Evolutionary conservation across 2,797 vertebrate species (phyloP).

Genomic region (Epinephelus malabaricus): DNA sequence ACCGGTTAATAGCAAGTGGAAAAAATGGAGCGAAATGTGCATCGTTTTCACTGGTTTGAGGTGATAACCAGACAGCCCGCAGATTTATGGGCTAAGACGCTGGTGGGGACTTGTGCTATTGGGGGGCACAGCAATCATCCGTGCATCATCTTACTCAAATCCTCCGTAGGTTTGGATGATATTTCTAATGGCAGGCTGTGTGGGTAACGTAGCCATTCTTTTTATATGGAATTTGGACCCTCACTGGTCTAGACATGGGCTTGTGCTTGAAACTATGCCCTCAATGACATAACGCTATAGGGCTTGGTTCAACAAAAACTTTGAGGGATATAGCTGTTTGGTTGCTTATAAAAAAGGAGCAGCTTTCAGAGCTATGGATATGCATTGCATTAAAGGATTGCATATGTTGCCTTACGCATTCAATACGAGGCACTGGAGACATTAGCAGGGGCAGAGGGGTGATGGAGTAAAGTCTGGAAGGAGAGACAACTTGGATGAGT

Average conservation of each 20-base stretch:
- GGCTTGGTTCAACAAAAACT: conserved; percentile 64
- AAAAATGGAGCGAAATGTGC: conserved; percentile 75
- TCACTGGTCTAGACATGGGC: conserved; percentile 79
- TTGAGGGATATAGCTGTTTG: conserved; percentile 58
- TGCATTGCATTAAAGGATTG: conserved; percentile 65
- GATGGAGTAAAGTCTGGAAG: conserved; percentile 76
- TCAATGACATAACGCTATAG: conserved; percentile 75
- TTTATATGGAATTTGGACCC: conserved; percentile 79
- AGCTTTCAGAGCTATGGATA: conserved; percentile 57
- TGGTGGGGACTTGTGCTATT: conserved; percentile 58
- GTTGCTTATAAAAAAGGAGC: conserved; percentile 67
- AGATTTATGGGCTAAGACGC: conserved; percentile 82
- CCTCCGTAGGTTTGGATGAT: conserved; percentile 59
- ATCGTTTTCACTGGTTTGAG: conserved; percentile 82
- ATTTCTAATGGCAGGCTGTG: conserved; percentile 64
- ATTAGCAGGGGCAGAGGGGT: conserved; percentile 44
- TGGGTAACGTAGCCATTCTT: conserved; percentile 66
- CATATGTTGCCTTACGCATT: conserved; percentile 71
- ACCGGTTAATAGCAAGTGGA: conserved; percentile 78
- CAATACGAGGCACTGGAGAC: conserved; percentile 67
- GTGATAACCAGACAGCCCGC: conserved; percentile 78
- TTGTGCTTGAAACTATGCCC: conserved; percentile 74
- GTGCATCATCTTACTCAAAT: conserved; percentile 55
- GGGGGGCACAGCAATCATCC: conserved; percentile 61
- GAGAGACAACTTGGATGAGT: conserved; percentile 80